Evolutionary conservation across 2,888 invertebrate species (phyloP).

Genomic region (Morinoia aosen): DNA sequence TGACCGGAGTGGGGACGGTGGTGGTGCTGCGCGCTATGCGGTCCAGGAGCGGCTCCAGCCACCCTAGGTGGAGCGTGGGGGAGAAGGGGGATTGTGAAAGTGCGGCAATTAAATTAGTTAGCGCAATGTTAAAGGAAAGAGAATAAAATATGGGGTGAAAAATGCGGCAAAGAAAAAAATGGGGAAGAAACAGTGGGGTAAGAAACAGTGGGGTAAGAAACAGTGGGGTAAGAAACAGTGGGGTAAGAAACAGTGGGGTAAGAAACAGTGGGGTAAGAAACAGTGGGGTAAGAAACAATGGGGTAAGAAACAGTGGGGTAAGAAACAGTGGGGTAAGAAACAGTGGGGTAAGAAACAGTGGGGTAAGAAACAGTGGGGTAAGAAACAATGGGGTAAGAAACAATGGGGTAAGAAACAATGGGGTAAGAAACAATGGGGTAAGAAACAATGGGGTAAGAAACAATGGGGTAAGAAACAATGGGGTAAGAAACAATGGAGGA

Average conservation of each 20-base stretch:
- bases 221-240: background rate
- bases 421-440: background rate
- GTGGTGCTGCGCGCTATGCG: conserved; percentile 71
- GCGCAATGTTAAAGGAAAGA: background rate
- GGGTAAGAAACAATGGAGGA: background rate
- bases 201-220: background rate
- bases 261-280: background rate
- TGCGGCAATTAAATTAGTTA: background rate
- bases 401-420: background rate
- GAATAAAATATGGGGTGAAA: too few species aligned
- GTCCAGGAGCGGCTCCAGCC: conserved; percentile 75
- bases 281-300: background rate
- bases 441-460: background rate
- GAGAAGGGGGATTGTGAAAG: background rate
- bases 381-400: background rate
- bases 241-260: background rate
- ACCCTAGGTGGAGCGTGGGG: conserved; percentile 71
- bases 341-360: too few species aligned
- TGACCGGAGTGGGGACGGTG: conserved; percentile 75
- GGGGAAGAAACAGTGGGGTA: background rate
- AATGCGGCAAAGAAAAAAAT: background rate
- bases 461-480: background rate
- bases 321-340: too few species aligned
- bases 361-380: too few species aligned
- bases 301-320: background rate